Evolutionary conservation across 2,888 invertebrate species (phyloP).

Genomic region (Palloptera scutellata): DNA sequence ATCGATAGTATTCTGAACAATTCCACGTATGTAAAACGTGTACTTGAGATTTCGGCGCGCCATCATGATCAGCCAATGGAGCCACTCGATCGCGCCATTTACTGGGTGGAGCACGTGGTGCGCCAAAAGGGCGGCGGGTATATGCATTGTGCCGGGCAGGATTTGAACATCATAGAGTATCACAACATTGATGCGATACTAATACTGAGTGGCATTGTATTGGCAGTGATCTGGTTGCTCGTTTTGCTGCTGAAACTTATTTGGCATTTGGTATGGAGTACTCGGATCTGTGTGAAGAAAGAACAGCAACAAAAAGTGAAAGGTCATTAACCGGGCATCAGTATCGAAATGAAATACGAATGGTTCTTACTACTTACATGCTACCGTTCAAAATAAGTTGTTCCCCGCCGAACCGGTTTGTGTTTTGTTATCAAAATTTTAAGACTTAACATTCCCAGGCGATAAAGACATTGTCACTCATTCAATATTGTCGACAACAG

Average conservation of each 20-base stretch:
- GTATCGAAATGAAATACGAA: too few species aligned
- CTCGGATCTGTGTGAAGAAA: neutral
- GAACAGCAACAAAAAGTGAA: neutral
- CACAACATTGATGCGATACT: constrained; percentile 56
- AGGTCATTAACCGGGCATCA: neutral
- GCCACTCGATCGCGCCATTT: constrained; percentile 55
- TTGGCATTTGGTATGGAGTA: constrained; percentile 12
- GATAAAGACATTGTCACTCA: too few species aligned
- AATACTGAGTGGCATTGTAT: constrained; percentile 42
- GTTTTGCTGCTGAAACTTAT: constrained; percentile 29
- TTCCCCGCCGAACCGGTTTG: too few species aligned
- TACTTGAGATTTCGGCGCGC: constrained; percentile 48
- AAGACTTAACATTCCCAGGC: too few species aligned
- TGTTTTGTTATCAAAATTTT: too few species aligned
- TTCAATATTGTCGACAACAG: too few species aligned
- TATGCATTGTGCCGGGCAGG: constrained; percentile 54
- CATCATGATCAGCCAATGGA: constrained; percentile 57
- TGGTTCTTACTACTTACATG: too few species aligned
- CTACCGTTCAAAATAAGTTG: too few species aligned
- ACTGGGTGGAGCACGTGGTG: constrained; percentile 60
- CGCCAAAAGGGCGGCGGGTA: constrained; percentile 60
- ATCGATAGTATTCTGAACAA: constrained; percentile 47
- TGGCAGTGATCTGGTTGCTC: constrained; percentile 21
- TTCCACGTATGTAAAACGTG: constrained; percentile 40
- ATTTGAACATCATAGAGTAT: constrained; percentile 54